Evolutionary conservation across 2,797 vertebrate species (phyloP).

Genomic region (Masticophis lateralis): DNA sequence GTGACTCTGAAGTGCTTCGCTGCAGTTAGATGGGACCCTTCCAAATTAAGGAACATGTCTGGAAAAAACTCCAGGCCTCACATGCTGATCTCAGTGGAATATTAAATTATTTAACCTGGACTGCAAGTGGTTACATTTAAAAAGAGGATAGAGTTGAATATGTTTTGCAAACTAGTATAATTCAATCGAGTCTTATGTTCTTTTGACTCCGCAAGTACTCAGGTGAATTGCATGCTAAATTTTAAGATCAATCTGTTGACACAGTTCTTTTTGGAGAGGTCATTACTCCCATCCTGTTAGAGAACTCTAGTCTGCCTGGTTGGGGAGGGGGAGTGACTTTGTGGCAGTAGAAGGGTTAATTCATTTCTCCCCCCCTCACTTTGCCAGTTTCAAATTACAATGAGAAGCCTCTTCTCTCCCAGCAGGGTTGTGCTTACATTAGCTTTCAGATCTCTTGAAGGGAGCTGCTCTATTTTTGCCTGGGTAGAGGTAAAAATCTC

Average conservation of each 20-base stretch:
- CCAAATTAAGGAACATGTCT: background rate
- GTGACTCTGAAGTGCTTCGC: background rate
- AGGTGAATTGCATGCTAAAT: background rate
- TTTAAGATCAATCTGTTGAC: constrained; percentile 36
- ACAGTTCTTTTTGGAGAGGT: constrained; percentile 25
- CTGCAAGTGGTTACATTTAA: background rate
- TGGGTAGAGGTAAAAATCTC: constrained; percentile 93
- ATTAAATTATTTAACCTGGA: background rate
- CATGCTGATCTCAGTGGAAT: background rate
- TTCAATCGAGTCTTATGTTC: background rate
- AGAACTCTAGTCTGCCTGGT: constrained; percentile 40
- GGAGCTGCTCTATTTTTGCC: constrained; percentile 85
- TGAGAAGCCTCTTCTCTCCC: constrained; percentile 98
- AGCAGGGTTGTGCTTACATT: constrained; percentile 88
- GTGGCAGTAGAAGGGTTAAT: constrained; percentile 79
- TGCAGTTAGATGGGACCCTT: background rate
- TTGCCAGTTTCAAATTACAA: constrained; percentile 95
- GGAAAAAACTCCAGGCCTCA: background rate
- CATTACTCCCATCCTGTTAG: constrained; percentile 21
- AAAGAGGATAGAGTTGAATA: background rate
- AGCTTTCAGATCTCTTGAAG: constrained; percentile 88
- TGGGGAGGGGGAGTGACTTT: constrained; percentile 37
- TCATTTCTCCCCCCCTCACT: constrained; percentile 76
- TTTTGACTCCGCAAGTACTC: background rate
- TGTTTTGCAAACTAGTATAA: background rate